Evolutionary conservation across 2,113 vertebrate genomes (phyloP).

Genomic region (Fregata magnificens): DNA sequence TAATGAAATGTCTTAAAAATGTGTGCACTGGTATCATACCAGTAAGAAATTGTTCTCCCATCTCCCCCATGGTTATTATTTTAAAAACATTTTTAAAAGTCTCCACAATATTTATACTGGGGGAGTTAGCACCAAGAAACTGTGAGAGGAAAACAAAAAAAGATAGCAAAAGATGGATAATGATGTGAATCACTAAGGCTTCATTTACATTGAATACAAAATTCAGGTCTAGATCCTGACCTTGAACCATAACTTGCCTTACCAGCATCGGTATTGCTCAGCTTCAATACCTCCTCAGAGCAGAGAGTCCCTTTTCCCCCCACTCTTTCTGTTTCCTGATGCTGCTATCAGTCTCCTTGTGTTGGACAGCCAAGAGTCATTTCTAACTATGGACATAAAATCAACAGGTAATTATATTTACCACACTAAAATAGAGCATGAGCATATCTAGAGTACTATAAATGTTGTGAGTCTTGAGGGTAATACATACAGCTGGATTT

Average conservation of each 20-base stretch:
- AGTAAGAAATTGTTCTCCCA: background rate
- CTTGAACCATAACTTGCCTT: background rate
- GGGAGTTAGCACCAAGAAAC: background rate
- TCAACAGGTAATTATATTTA: background rate
- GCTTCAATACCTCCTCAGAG: background rate
- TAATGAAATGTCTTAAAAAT: background rate
- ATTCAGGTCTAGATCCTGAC: background rate
- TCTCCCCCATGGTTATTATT: background rate
- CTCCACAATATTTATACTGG: background rate
- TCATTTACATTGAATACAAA: background rate
- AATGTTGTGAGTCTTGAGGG: background rate
- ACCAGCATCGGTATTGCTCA: background rate
- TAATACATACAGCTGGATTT: background rate
- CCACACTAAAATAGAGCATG: background rate
- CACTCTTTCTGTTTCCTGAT: background rate
- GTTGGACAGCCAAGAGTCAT: background rate
- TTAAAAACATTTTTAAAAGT: background rate
- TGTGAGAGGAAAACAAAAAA: background rate
- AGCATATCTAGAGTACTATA: background rate
- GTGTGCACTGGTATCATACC: background rate
- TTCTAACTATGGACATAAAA: background rate
- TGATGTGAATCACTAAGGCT: background rate
- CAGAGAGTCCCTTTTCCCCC: background rate
- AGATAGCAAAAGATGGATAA: background rate
- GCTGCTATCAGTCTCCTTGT: background rate